Conservation (phyloP, 2,113 vertebrate genomes). For the Mesitornis unicolor region DNA sequence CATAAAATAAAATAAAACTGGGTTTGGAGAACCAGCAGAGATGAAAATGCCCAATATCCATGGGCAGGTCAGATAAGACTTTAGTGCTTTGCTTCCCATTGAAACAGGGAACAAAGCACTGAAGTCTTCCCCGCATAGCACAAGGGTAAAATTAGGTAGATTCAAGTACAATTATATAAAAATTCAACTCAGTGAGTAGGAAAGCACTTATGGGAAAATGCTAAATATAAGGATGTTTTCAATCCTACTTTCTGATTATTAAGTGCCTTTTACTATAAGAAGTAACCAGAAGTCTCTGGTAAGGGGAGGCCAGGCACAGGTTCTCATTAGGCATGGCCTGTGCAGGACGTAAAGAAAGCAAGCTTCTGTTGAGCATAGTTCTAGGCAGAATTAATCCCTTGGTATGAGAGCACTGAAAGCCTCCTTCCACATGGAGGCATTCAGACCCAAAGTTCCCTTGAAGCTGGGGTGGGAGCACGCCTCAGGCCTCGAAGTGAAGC, state of each 20-base stretch:
- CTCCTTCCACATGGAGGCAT: neutral
- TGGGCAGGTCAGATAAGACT: neutral
- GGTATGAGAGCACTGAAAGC: neutral
- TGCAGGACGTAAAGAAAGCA: neutral
- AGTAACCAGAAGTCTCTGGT: neutral
- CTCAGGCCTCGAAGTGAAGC: neutral
- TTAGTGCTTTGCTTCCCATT: neutral
- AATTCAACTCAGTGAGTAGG: neutral
- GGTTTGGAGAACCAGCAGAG: neutral
- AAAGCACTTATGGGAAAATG: neutral
- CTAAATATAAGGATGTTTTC: neutral
- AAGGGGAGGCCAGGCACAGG: neutral
- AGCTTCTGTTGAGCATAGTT: neutral
- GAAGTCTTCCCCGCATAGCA: neutral
- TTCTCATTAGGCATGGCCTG: neutral
- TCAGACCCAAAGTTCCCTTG: neutral
- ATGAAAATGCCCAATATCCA: neutral
- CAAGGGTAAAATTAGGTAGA: neutral
- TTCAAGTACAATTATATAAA: neutral
- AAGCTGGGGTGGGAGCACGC: neutral
- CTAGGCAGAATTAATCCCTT: neutral
- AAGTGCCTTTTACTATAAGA: neutral
- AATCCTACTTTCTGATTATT: neutral
- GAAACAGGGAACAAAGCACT: neutral
- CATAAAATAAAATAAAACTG: neutral